These are phyloP conservation scores for Proisotoma minuta DNA, from an alignment of 2,888 invertebrate species.

Conservation along the genomic window DNA sequence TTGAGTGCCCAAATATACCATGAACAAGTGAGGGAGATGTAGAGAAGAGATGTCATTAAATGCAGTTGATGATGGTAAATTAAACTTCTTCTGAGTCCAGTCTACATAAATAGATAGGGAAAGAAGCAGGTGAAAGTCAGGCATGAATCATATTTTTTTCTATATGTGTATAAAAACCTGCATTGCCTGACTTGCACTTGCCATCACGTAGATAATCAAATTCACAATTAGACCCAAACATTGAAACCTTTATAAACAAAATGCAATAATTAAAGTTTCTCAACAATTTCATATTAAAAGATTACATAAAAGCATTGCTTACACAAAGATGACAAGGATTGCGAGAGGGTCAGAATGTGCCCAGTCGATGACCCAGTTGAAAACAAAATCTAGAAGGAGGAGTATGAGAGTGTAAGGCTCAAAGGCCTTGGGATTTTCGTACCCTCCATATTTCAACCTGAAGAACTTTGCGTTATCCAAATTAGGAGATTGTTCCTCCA, in stretches of 20 bases:
- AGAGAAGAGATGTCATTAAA: constrained; percentile 21
- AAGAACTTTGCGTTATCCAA: constrained; percentile 2
- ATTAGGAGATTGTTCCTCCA: not conserved
- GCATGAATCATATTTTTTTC: not conserved
- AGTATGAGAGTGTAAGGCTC: constrained; percentile 31
- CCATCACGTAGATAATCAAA: constrained; percentile 37
- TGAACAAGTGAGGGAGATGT: constrained; percentile 31
- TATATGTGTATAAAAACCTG: constrained; percentile 18
- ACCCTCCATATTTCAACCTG: constrained; percentile 17
- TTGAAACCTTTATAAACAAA: constrained; percentile 28
- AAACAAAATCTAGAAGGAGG: constrained; percentile 22
- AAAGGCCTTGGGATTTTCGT: constrained; percentile 29
- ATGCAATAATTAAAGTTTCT: constrained; percentile 2
- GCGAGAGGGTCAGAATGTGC: constrained; percentile 33
- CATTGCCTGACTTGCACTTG: constrained; percentile 38
- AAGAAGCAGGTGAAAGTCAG: not conserved
- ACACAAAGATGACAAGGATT: constrained; percentile 38
- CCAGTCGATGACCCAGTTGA: constrained; percentile 36
- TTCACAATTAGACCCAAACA: constrained; percentile 31
- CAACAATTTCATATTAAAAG: not conserved
- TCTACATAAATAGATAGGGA: not conserved
- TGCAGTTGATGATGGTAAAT: constrained; percentile 33
- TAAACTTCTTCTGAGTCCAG: constrained; percentile 17
- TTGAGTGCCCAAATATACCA: constrained; percentile 42
- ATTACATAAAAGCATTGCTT: constrained; percentile 12